A percentile compares a stretch with the other conserved stretches of the same genome.
Conservation (phyloP, 2,888 invertebrate genomes). For the Omphaloscelis lunosa region DNA sequence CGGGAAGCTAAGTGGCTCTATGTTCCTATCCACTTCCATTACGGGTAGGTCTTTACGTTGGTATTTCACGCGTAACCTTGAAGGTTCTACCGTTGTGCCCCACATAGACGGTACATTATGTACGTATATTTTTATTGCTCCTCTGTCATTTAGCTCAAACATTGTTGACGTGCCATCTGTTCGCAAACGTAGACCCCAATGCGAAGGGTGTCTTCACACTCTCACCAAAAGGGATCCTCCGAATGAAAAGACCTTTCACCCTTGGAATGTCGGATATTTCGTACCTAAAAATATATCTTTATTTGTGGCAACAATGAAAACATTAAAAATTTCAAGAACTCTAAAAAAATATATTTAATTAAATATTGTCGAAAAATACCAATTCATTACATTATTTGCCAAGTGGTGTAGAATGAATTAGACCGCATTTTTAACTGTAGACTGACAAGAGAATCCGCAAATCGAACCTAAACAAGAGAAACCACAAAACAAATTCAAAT, state of each 20-base stretch:
- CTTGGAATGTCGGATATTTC: neutral
- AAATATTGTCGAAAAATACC: neutral
- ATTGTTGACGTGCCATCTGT: constrained; percentile 60
- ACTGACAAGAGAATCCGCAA: neutral
- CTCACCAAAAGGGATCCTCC: neutral
- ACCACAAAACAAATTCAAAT: neutral
- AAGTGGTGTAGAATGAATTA: neutral
- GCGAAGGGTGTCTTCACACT: constrained; percentile 36
- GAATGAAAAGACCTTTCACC: neutral
- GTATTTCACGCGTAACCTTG: constrained; percentile 50
- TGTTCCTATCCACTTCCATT: constrained; percentile 29
- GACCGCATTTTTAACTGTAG: neutral
- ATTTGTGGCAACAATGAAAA: neutral
- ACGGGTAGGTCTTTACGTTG: constrained; percentile 21
- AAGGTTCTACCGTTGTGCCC: constrained; percentile 1
- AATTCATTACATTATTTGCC: neutral
- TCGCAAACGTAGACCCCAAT: constrained; percentile 47
- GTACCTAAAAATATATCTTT: neutral
- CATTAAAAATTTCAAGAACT: neutral
- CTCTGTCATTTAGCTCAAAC: constrained; percentile 44
- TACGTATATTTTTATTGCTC: constrained; percentile 52
- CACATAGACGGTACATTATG: constrained; percentile 26
- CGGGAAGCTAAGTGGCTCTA: constrained; percentile 41
- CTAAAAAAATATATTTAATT: accelerated
- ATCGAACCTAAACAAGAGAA: neutral